Evolutionary conservation across 2,888 invertebrate species (phyloP), one percentile per base, ranked within the genome.

Genomic region (Cinara cedri): DNA sequence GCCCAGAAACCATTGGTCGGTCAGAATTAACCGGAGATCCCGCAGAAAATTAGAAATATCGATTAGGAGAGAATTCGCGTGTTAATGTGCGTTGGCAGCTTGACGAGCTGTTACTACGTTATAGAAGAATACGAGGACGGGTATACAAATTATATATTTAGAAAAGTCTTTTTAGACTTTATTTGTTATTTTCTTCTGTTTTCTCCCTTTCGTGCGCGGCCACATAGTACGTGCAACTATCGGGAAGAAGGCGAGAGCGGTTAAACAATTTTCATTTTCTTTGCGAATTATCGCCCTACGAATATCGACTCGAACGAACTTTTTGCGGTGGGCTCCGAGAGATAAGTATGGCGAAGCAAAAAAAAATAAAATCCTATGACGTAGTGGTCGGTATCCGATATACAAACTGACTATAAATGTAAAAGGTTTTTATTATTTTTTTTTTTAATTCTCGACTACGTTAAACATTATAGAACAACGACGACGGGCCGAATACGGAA

Each of bases 221-320:
- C 3, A 42, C 9, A 42, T 10, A 19, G 11, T 1, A n/a, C n/a
- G 4, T 13, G 44, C 11, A 57, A 44, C 44, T 34, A 34, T 44
- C 44, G 13, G 14, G 8, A n/a, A n/a, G n/a, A n/a, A n/a, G n/a
- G n/a, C n/a, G n/a, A n/a, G n/a, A n/a, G n/a, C n/a, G 24, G 21
- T 57, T 60, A n/a, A n/a, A n/a, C n/a, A n/a, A 24, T 63, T 63
- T 63, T 46, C 21, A 46, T 34, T 34, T 34, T 71, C 55, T 71
- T 44, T 16, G 16, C 46, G 72, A 72, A 72, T 60, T 46, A 60
- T 60, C 46, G 57, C 46, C 46, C 49, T 72, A 34, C 62, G 19
- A 72, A 72, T 72, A 72, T 72, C 62, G 62, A 72, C 49, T 62
- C 51, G 11, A 26, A 26, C 14, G 60, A 60, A 60, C 72, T 72